Conservation (phyloP, 2,113 vertebrate genomes). For the Bambusicola thoracicus region DNA sequence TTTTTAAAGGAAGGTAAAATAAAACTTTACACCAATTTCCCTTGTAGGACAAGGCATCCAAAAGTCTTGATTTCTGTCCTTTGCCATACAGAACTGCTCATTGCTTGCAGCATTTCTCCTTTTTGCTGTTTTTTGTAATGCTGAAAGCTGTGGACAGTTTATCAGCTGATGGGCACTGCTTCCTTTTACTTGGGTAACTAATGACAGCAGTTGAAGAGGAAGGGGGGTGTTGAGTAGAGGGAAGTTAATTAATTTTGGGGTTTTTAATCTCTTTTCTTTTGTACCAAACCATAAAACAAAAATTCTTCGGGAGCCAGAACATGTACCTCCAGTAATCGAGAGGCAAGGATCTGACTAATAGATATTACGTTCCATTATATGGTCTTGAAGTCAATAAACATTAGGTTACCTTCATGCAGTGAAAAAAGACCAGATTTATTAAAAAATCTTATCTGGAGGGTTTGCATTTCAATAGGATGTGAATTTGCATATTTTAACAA, state of each 20-base stretch:
- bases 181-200: slow-evolving; percentile 37
- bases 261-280: slow-evolving; percentile 59
- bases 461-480: slow-evolving; percentile 85
- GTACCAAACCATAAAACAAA: slow-evolving; percentile 72
- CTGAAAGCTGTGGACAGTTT: slow-evolving; percentile 13
- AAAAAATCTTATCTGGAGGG: slow-evolving; percentile 87
- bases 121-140: not conserved
- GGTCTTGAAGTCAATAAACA: slow-evolving; percentile 79
- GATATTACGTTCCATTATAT: slow-evolving; percentile 69
- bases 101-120: not conserved
- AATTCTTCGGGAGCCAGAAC: slow-evolving; percentile 58
- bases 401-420: slow-evolving; percentile 79
- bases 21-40: not conserved
- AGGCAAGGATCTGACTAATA: slow-evolving; percentile 74
- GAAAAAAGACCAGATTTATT: slow-evolving; percentile 82
- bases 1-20: not conserved
- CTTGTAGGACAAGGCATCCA: not conserved
- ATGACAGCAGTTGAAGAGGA: slow-evolving; percentile 33
- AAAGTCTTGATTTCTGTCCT: not conserved
- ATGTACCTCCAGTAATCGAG: slow-evolving; percentile 71
- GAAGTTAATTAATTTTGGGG: slow-evolving; percentile 67
- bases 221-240: slow-evolving; percentile 8
- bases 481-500: slow-evolving; percentile 89
- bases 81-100: not conserved
- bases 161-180: not conserved